Base-by-base conservation (phyloP, 2,888 invertebrate species). In the Dichetophora obliterata region DNA sequence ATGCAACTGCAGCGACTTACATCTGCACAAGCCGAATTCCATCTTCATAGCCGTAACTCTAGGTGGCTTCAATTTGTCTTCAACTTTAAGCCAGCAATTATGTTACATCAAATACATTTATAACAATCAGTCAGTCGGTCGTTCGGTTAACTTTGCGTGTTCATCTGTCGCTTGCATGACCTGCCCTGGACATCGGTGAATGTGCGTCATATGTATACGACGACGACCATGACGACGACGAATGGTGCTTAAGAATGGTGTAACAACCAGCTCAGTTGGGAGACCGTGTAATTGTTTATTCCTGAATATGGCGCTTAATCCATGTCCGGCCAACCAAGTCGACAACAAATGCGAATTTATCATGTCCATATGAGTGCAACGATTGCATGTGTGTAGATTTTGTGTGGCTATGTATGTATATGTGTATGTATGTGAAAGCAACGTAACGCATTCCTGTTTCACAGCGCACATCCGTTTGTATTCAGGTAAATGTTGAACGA, bases 101-200 rank as follows among this genome's bases (percentile, higher is more conserved):
- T 83, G 83, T 85, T 85, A 83, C 85, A 82, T 82, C 80, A 84
- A 84, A 85, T 84, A 82, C 85, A 86, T 86, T 86, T 86, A 83
- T 86, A 86, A 86, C 84, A 86, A 86, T 86, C 85, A 85, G 83
- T 82, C 84, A 82, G 75, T 75, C 76, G 27, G 48, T 68, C 27
- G 11, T 16, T 69, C 48, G 11, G 68, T 27, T 57, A 31, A 34
- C 37, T 37, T 37, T 37, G 37, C 37, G 6, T 19, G 22, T 57
- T 57, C 57, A 57, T 57, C 57, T 27, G 59, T 59, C 27, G 14
- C 24, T 59, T 59, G 27, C 24, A 59, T 27, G 14, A 14, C 16
- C 11, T 24, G 16, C 22, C 22, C 4, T 16, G 43, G 8, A 24
- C 84, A 79, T 83, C 82, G 84, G 84, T 84, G 83, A 84, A 82